Conservation (phyloP, 2,888 invertebrate species). For the Clistopyga incitator region DNA sequence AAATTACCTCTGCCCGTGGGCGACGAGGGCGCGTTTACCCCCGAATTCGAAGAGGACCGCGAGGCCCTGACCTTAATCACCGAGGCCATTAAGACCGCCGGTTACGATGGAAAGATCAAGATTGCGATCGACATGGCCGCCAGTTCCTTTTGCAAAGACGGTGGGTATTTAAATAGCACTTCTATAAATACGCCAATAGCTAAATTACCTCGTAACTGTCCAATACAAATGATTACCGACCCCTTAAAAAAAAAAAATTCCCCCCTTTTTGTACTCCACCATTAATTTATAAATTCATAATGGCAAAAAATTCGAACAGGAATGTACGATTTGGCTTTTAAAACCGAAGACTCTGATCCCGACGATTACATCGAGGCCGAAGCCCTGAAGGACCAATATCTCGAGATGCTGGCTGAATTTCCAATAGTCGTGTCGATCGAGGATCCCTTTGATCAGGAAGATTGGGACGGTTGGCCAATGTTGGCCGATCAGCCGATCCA, state of each 20-base stretch:
- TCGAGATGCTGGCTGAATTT: slow-evolving; percentile 74
- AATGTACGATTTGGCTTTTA: slow-evolving; percentile 79
- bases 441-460: slow-evolving; percentile 80
- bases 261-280: too few species aligned
- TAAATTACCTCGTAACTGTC: neutral
- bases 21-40: slow-evolving; percentile 77
- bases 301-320: slow-evolving; percentile 66
- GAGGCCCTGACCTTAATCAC: slow-evolving; percentile 75
- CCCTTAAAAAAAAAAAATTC: too few species aligned
- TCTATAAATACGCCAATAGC: neutral
- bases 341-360: slow-evolving; percentile 79
- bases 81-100: slow-evolving; percentile 77
- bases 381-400: slow-evolving; percentile 75
- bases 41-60: slow-evolving; percentile 77
- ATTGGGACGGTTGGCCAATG: slow-evolving; percentile 80
- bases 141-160: slow-evolving; percentile 78
- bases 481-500: slow-evolving; percentile 75
- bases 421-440: slow-evolving; percentile 79
- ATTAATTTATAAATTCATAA: slow-evolving; percentile 9
- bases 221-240: too few species aligned
- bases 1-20: slow-evolving; percentile 74
- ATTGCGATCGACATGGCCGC: slow-evolving; percentile 79
- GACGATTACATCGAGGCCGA: slow-evolving; percentile 77
- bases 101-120: slow-evolving; percentile 78
- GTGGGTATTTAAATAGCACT: slow-evolving; percentile 62